Conservation (phyloP, 2,888 invertebrate species). For the Megamerina dolium region DNA sequence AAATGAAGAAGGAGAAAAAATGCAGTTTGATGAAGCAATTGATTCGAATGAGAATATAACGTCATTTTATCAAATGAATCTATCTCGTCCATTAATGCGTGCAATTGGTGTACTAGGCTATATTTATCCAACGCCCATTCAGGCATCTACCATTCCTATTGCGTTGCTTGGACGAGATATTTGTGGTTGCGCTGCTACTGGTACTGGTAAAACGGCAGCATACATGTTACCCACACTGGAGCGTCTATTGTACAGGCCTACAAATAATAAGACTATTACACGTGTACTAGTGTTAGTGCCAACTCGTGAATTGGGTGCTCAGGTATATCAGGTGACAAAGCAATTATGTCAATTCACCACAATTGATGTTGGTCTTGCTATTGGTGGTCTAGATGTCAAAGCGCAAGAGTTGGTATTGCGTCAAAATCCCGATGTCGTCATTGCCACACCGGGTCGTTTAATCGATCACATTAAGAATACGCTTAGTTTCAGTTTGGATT, state of each 20-base stretch:
- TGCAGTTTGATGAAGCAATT: conserved; percentile 59
- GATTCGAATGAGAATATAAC: conserved; percentile 59
- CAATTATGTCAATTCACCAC: conserved; percentile 83
- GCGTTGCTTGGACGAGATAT: conserved; percentile 90
- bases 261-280: conserved; percentile 62
- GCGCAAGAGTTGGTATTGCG: conserved; percentile 73
- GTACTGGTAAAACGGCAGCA: conserved; percentile 96
- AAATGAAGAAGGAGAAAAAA: conserved; percentile 51
- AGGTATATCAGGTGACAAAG: conserved; percentile 91
- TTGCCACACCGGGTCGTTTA: conserved; percentile 95
- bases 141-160: conserved; percentile 89
- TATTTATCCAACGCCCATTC: conserved; percentile 94
- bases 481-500: conserved; percentile 82
- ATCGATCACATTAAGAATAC: conserved; percentile 97
- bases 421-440: conserved; percentile 91
- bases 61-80: conserved; percentile 91
- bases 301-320: conserved; percentile 94
- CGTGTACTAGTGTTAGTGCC: conserved; percentile 92
- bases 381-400: conserved; percentile 84
- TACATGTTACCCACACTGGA: conserved; percentile 97
- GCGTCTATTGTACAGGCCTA: conserved; percentile 80
- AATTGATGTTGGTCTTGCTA: conserved; percentile 75
- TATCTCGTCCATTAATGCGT: conserved; percentile 88
- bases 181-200: conserved; percentile 98
- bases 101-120: conserved; percentile 84